phyloP scores from a whole-genome alignment of 2,113 vertebrate species.

The Jacana jacana region DNA sequence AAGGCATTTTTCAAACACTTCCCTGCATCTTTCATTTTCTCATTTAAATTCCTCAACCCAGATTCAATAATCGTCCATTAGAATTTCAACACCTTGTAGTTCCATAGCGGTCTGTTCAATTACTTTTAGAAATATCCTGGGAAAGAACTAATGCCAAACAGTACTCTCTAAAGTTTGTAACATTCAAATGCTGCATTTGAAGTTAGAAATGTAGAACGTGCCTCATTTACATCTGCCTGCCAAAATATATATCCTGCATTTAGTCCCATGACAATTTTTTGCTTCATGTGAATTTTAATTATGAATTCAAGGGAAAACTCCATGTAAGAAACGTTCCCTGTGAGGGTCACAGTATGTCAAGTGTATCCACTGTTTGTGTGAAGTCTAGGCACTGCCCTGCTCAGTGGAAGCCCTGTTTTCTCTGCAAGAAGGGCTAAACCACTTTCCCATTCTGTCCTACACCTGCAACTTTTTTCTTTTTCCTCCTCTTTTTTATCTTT shows the following conservation, averaged over 20 bases:
- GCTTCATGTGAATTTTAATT: not conserved
- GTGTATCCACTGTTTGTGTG: not conserved
- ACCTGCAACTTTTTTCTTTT: not conserved
- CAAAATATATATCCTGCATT: constrained; percentile 17
- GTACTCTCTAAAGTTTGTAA: not conserved
- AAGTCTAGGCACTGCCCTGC: not conserved
- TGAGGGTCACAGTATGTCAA: not conserved
- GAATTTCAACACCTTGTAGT: constrained; percentile 6
- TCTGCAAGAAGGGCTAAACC: not conserved
- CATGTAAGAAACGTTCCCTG: not conserved
- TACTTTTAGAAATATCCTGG: not conserved
- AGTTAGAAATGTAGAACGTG: not conserved
- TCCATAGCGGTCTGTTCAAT: not conserved
- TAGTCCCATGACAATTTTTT: not conserved
- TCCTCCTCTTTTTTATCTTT: not conserved
- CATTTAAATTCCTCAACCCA: not conserved
- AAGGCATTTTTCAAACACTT: not conserved
- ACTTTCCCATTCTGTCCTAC: not conserved
- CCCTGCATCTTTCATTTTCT: not conserved
- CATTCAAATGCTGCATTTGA: not conserved
- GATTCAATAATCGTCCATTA: not conserved
- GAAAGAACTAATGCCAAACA: not conserved
- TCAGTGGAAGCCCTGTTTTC: not conserved
- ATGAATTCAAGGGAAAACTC: not conserved
- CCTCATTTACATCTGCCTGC: not conserved